Base-by-base conservation (phyloP, 1,140 invertebrate species). In the Sitodiplosis mosellana region DNA sequence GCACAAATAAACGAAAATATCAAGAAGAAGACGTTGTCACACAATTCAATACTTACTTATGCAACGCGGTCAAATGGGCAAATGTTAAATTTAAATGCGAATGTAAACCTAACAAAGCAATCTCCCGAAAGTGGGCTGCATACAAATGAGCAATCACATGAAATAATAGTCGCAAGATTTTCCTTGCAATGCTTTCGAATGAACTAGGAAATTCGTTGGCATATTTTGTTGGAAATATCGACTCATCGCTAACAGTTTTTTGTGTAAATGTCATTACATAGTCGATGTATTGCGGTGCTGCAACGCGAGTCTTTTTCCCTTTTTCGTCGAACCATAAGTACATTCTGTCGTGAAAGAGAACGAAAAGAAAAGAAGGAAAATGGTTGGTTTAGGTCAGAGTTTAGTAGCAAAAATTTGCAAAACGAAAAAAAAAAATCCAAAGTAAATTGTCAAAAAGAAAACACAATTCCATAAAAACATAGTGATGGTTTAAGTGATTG, bases 321-420 rank as follows among this genome's bases (percentile, higher is more conserved):
- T 93, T 94, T 66, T 97, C 92, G 71, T 98, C 93, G 71, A 91
- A 87, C 93, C 92, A 98, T 59, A 90, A 77, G 76, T 95, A 98
- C 61, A 86, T 85, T 73, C 91, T 92, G 59, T 10, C 68, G 69
- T 14, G n/a, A 47, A 42, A 11, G 7, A 43, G 5, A 51, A 27
- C 11, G 19, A 42, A 42, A 42, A 20, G 10, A 42, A 42, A 5
- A 17, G 6, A 11, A 42, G 6, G 36, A 38, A 38, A 12, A 7
- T 7, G 7, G 14, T 14, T 34, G 33, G 7, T 41, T 10, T 10
- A 10, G 6, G 10, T 41, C 38, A 10, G 6, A 15, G 10, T 41
- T 10, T 15, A 41, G 10, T 41, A 10, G 8, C 38, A 15, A 41
- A 10, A 10, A 41, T 41, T 10, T 41, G 6, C 6, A 10, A 41